Base-by-base conservation (phyloP, 2,888 invertebrate species). In the Drosophila subsilvestris region DNA sequence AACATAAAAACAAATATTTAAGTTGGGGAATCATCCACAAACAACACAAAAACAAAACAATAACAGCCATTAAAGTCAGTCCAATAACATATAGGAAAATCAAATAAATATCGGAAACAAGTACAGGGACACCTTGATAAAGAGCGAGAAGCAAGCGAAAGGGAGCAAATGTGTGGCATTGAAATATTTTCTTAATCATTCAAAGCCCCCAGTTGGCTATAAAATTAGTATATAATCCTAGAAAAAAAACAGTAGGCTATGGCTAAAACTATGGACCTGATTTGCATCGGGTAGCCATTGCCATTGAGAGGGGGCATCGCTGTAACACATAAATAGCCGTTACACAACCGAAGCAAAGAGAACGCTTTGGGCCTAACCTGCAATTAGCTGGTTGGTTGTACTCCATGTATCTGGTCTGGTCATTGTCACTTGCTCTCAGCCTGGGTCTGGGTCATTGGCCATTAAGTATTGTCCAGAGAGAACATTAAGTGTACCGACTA, bases 71-170 rank as follows among this genome's bases (percentile, higher is more conserved):
- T 14, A 6, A 12, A 37, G 37, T 14, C 37, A 5, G 14, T 22
- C 20, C 7, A 7, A 12, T 6, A 17, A 43, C 12, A 22, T 43
- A 29, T 29, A 57, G n/a, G 25, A 55, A 72, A 76, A 47, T 32
- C 42, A 22, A 60, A 73, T 57, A 74, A 57, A 68, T 73, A 74
- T 79, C 63, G 75, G 53, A 70, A 78, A 72, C 55, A 75, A 75
- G 68, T 74, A 43, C 29, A 27, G 61, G 44, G 27, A 60, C 43
- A 27, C n/a, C 14, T 1, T 14, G 5, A 32, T 43, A 54, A 29
- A 32, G 22, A 42, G 10, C 14, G 0, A 5, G 4, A 12, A 1
- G 27, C 14, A 37, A 37, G 12, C 32, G 32, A 37, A 54, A 9
- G 3, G 8, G 29, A 54, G 43, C 22, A 43, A 53, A 25, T 62